A percentile compares a stretch with the other conserved stretches of the same genome.
These are phyloP conservation scores for Daboia siamensis DNA, from an alignment of 2,113 vertebrate species.

Conservation along the genomic window DNA sequence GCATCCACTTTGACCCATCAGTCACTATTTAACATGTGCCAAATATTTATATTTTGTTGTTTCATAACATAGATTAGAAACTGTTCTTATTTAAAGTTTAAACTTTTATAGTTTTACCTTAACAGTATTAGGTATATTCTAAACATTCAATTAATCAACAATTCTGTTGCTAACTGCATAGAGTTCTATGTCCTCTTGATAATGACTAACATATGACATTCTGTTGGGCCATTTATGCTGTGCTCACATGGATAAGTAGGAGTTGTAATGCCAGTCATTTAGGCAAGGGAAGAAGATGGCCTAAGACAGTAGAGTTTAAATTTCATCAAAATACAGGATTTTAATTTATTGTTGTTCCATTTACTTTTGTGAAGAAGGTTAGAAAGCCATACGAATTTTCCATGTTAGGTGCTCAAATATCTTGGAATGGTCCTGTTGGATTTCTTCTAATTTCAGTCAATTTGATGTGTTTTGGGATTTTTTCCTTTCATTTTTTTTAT, in stretches of 20 bases:
- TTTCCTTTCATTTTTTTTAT: neutral
- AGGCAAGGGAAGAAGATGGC: neutral
- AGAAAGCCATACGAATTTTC: neutral
- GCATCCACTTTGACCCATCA: neutral
- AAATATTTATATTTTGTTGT: slow-evolving; percentile 11
- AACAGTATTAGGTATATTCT: neutral
- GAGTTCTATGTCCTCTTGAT: neutral
- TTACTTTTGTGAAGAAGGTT: neutral
- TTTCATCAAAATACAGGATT: neutral
- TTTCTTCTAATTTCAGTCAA: neutral
- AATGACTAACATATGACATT: neutral
- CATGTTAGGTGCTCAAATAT: neutral
- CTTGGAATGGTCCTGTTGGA: neutral
- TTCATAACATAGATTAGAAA: neutral
- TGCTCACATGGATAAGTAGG: neutral
- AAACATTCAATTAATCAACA: neutral
- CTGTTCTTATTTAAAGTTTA: neutral
- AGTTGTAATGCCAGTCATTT: accelerated
- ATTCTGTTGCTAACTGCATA: neutral
- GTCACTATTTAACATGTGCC: slow-evolving; percentile 6
- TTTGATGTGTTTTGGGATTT: neutral
- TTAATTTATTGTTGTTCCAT: neutral
- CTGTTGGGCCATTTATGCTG: neutral
- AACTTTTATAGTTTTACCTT: neutral
- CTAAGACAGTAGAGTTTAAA: neutral